Conservation (phyloP, 2,797 vertebrate genomes). For the Pogonophryne albipinna region DNA sequence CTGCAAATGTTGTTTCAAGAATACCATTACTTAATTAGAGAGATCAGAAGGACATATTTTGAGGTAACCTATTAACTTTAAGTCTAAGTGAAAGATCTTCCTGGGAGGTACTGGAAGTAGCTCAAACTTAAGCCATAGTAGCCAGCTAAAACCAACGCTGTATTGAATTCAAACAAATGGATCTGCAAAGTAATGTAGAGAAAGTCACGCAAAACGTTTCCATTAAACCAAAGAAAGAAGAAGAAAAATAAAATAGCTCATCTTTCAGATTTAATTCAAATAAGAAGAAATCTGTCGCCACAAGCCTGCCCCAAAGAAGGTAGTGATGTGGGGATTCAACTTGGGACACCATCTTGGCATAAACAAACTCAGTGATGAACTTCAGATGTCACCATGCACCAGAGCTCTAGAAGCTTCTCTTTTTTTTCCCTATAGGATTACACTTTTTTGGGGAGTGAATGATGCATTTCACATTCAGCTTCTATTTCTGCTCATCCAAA, state of each 20-base stretch:
- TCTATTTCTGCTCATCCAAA: conserved; percentile 19
- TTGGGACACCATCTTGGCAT: conserved; percentile 22
- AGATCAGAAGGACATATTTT: too few species aligned
- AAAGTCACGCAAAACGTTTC: not conserved
- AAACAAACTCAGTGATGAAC: conserved; percentile 31
- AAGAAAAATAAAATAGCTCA: conserved; percentile 2
- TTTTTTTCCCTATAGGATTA: not conserved
- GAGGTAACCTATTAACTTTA: not conserved
- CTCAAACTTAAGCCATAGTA: not conserved
- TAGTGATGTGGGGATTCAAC: conserved; percentile 12
- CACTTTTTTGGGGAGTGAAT: not conserved
- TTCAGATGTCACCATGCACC: conserved; percentile 26
- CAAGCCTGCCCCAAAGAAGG: conserved; percentile 10
- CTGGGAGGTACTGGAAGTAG: not conserved
- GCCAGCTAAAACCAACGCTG: not conserved
- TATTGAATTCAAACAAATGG: not conserved
- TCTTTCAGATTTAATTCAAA: conserved; percentile 15
- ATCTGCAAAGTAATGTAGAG: not conserved
- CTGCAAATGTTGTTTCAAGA: not conserved
- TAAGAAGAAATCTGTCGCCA: conserved; percentile 4
- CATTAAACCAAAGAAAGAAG: not conserved
- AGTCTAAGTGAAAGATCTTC: not conserved
- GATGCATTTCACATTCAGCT: conserved; percentile 8
- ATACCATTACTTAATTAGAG: too few species aligned
- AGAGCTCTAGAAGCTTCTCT: not conserved